Conservation (phyloP, 1,140 invertebrate genomes). For the Babylonia areolata region DNA sequence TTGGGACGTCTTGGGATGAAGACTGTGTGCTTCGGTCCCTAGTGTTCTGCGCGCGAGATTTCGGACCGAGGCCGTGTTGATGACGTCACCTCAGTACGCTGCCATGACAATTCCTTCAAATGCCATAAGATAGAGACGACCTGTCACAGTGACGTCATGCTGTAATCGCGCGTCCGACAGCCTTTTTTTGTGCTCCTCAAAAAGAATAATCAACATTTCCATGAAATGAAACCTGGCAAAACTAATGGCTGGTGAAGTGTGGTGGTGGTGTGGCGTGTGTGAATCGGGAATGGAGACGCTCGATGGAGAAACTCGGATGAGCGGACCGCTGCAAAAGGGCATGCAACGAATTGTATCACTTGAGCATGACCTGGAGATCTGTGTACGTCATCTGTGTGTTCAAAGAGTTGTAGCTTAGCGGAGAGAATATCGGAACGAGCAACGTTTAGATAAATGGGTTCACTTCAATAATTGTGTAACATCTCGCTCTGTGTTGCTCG, state of each 20-base stretch:
- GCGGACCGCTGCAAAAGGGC: neutral
- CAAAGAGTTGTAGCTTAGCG: too few relatives aligned
- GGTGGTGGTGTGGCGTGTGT: neutral
- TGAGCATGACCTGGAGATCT: neutral
- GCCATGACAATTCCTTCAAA: neutral
- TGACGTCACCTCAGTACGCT: neutral
- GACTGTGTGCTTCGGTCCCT: too few relatives aligned
- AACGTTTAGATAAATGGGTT: too few relatives aligned
- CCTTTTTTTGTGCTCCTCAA: neutral
- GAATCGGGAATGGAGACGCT: neutral
- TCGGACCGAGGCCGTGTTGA: neutral
- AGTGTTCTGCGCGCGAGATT: too few relatives aligned
- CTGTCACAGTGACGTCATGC: neutral
- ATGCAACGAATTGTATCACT: constrained; percentile 6
- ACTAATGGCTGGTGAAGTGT: neutral
- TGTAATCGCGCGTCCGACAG: neutral
- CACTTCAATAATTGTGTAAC: too few relatives aligned
- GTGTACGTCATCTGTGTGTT: neutral
- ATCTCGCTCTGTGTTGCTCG: neutral
- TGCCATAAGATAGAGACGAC: neutral
- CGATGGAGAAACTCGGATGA: neutral
- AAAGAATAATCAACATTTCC: neutral
- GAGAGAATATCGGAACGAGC: too few relatives aligned
- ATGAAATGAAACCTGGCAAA: neutral
- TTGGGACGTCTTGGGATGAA: too few relatives aligned